Conservation (phyloP, 2,113 vertebrate genomes). For the Nesogale talazaci region DNA sequence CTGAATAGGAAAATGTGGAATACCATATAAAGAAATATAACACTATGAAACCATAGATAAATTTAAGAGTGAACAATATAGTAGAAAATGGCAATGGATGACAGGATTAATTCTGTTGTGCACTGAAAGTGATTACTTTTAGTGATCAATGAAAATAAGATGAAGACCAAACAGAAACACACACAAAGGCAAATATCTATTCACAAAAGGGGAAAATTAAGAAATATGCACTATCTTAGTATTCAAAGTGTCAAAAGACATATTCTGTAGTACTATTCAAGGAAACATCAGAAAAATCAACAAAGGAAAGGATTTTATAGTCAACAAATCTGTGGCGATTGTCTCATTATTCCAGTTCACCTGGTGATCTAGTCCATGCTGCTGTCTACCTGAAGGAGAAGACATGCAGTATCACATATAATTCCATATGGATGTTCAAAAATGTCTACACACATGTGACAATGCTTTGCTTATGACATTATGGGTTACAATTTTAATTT, state of each 20-base stretch:
- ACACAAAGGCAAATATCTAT: background rate
- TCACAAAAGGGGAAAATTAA: background rate
- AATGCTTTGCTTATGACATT: background rate
- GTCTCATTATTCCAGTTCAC: background rate
- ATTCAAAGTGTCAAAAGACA: background rate
- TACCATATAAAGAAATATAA: slow-evolving; percentile 1
- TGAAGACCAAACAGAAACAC: background rate
- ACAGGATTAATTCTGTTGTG: background rate
- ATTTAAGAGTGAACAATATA: slow-evolving; percentile 27
- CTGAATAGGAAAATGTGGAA: background rate
- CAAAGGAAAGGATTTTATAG: background rate
- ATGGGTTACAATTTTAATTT: background rate
- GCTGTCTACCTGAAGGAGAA: background rate
- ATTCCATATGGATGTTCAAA: background rate
- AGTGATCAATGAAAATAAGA: slow-evolving; percentile 50
- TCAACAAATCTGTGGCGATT: background rate
- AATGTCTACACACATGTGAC: background rate
- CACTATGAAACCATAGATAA: background rate
- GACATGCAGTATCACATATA: background rate
- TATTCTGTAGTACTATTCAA: slow-evolving; percentile 5
- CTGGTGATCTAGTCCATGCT: background rate
- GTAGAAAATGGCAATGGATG: background rate
- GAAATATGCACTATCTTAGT: background rate
- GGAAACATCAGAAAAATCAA: background rate
- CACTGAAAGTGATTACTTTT: slow-evolving; percentile 5